Conservation (phyloP, 2,888 invertebrate genomes). For the Molorchus minor region DNA sequence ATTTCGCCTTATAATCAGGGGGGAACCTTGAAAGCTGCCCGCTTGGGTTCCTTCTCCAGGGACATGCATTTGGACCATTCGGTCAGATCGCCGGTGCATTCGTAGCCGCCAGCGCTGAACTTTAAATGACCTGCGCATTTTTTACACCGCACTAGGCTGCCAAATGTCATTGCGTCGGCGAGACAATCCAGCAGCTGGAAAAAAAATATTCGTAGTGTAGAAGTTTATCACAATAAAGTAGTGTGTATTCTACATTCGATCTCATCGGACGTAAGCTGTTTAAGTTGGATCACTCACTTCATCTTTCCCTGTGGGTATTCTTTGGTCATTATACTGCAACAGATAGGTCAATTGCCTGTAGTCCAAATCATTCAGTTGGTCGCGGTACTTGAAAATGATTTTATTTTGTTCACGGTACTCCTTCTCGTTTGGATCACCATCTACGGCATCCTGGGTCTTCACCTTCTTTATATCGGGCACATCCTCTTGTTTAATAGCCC, state of each 20-base stretch:
- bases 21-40: constrained; percentile 77
- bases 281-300: constrained; percentile 71
- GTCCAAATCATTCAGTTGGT: constrained; percentile 68
- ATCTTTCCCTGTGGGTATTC: constrained; percentile 72
- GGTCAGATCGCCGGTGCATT: constrained; percentile 77
- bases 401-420: constrained; percentile 78
- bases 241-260: too few relatives aligned
- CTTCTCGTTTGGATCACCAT: constrained; percentile 67
- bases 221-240: constrained; percentile 28
- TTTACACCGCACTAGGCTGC: constrained; percentile 78
- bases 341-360: constrained; percentile 72
- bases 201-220: too few relatives aligned
- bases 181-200: constrained; percentile 78
- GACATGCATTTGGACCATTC: constrained; percentile 92
- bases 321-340: constrained; percentile 78
- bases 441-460: constrained; percentile 70
- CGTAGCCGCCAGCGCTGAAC: constrained; percentile 79
- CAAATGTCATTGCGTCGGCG: constrained; percentile 90
- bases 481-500: constrained; percentile 66
- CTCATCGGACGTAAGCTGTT: too few relatives aligned
- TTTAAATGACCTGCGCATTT: constrained; percentile 83
- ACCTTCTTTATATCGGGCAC: constrained; percentile 73
- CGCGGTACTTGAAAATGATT: constrained; percentile 72
- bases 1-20: constrained; percentile 66
- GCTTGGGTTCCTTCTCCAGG: constrained; percentile 73